Base-by-base conservation (phyloP, 2,113 vertebrate genomes). In the Oenanthe melanoleuca region DNA sequence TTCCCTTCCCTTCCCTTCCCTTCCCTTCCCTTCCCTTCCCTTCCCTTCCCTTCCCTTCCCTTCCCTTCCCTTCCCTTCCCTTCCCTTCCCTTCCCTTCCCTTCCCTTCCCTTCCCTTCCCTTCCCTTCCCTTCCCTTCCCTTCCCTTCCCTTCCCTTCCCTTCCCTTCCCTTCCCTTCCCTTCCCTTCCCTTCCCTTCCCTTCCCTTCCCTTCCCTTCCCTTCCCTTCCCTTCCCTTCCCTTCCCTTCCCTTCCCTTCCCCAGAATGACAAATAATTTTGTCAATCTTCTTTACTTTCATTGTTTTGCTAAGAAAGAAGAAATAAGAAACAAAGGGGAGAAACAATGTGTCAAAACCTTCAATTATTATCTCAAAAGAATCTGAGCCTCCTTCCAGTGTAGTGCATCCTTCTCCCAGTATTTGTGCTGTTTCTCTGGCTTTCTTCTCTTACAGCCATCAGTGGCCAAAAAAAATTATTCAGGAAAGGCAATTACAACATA, bases 261-360 rank as follows among this genome's bases (percentile, higher is more conserved):
- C 79, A 77, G 12, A 31, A 56, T 31, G 22, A 24, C 34, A 75
- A 75, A 61, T 49, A 69, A 44, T 75, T 89, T 74, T 93, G 80
- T 88, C 80, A 93, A 53, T 56, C 57, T 81, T 84, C 15, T 79
- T 89, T 86, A 61, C 34, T 86, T 57, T 59, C 81, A 93, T 94
- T 97, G 91, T 97, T 94, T 95, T 84, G 22, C 3, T 49, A 88
- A 88, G 90, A 97, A 96, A 74, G 85, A 94, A 96, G 34, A 85
- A 89, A 91, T 26, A 61, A 93, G 61, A 93, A 97, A 95, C 80
- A 74, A 95, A 74, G 78, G n/a, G 80, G 90, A 94, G 92, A 95
- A 91, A 29, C 5, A 5, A 89, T 90, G 73, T 53, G 59, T 73
- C 59, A 80, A 95, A 95, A 80, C 53, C 31, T 91, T 71, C 22